Percentiles rank a stretch among this genome's conserved stretches.
These are phyloP conservation scores for Nematolebias whitei DNA, from an alignment of 2,113 vertebrate genomes.

Conservation along the genomic window DNA sequence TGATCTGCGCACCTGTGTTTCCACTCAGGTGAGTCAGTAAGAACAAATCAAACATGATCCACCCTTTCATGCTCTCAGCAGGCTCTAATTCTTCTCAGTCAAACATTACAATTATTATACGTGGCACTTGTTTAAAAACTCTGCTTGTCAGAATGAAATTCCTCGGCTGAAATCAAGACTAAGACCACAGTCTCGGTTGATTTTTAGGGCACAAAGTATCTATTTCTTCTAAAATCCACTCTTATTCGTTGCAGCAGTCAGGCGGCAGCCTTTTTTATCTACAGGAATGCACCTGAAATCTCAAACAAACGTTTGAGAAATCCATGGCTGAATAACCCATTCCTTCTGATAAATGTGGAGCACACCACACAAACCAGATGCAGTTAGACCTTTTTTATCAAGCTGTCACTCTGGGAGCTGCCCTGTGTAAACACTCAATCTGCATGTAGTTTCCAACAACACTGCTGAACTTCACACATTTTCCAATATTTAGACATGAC, in stretches of 20 bases:
- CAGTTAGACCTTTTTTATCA: not conserved
- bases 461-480: not conserved
- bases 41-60: slow-evolving; percentile 42
- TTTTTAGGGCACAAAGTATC: too few species aligned
- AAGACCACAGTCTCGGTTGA: too few species aligned
- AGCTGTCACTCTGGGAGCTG: not conserved
- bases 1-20: slow-evolving; percentile 6
- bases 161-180: too few species aligned
- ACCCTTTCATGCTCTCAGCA: slow-evolving; percentile 18
- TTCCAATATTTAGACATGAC: slow-evolving; percentile 46
- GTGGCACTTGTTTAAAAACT: too few species aligned
- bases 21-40: slow-evolving; percentile 40
- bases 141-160: too few species aligned
- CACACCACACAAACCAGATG: not conserved
- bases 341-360: not conserved
- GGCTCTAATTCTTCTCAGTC: not conserved
- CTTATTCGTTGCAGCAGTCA: slow-evolving; percentile 16
- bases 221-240: too few species aligned
- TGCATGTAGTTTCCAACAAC: slow-evolving; percentile 22
- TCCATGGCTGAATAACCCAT: not conserved
- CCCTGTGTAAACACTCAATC: slow-evolving; percentile 51
- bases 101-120: not conserved
- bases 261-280: not conserved
- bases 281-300: slow-evolving; percentile 1
- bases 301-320: not conserved